Evolutionary conservation across 2,113 vertebrate genomes (phyloP).

Genomic region (Daboia siamensis): DNA sequence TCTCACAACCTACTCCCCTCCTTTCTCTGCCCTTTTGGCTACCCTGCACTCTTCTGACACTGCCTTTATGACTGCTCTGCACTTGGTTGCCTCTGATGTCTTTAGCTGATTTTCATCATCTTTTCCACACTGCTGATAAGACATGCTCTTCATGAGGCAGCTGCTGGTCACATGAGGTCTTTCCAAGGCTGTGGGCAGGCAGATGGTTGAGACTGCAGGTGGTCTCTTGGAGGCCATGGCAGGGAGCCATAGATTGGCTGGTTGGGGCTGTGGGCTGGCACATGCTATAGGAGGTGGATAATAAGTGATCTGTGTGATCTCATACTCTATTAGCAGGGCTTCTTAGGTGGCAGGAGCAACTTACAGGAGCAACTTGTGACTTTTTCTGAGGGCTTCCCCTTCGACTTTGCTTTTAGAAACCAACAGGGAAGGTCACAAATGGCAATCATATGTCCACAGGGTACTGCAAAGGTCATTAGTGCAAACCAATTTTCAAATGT

Average conservation of each 20-base stretch:
- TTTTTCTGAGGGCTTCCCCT: neutral
- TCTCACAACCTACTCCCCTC: neutral
- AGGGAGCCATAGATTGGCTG: neutral
- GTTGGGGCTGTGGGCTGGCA: neutral
- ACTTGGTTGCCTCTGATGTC: neutral
- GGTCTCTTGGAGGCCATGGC: neutral
- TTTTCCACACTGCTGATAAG: neutral
- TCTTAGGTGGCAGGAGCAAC: neutral
- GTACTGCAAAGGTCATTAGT: neutral
- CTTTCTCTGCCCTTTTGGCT: neutral
- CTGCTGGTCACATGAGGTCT: neutral
- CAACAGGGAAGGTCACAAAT: neutral
- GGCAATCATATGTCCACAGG: neutral
- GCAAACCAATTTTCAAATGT: neutral
- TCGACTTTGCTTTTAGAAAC: neutral
- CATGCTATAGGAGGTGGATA: neutral
- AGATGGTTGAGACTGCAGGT: neutral
- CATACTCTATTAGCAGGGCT: neutral
- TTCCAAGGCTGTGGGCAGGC: neutral
- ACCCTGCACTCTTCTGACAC: neutral
- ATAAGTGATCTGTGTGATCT: neutral
- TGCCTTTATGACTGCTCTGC: neutral
- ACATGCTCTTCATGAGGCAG: neutral
- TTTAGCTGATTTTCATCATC: neutral
- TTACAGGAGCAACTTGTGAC: neutral